A percentile compares a stretch with the other conserved stretches of the same genome.
Evolutionary conservation across 2,888 invertebrate genomes (phyloP).

Genomic region (Xestia xanthographa): DNA sequence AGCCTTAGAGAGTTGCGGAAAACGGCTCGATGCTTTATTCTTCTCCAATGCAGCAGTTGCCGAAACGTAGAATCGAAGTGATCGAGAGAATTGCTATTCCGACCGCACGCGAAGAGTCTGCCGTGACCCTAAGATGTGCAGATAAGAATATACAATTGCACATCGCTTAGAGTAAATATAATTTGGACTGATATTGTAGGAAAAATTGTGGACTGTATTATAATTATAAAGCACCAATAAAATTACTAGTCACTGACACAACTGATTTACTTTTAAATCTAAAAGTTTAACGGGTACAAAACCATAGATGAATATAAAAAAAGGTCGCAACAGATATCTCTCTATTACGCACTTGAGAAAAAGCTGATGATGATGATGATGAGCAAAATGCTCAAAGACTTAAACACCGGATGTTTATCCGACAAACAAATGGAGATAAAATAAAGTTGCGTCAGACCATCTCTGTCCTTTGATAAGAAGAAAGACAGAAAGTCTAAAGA

Average conservation of each 20-base stretch:
- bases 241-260: no score
- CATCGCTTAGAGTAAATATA: no score
- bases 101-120: background rate
- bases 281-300: no score
- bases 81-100: background rate
- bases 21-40: background rate
- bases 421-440: constrained; percentile 3
- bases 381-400: background rate
- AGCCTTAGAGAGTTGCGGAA: background rate
- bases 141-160: background rate
- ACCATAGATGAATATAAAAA: no score
- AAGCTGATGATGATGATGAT: constrained; percentile 7
- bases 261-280: no score
- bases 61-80: background rate
- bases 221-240: no score
- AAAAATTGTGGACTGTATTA: no score
- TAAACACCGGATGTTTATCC: background rate
- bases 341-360: background rate
- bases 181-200: background rate
- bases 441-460: background rate
- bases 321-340: no score
- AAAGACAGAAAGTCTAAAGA: no score
- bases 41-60: background rate
- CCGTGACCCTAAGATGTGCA: background rate
- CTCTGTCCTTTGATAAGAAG: background rate